Evolutionary conservation across 2,113 vertebrate genomes (phyloP), one percentile per base, ranked within the genome.

Genomic region (Egretta garzetta): DNA sequence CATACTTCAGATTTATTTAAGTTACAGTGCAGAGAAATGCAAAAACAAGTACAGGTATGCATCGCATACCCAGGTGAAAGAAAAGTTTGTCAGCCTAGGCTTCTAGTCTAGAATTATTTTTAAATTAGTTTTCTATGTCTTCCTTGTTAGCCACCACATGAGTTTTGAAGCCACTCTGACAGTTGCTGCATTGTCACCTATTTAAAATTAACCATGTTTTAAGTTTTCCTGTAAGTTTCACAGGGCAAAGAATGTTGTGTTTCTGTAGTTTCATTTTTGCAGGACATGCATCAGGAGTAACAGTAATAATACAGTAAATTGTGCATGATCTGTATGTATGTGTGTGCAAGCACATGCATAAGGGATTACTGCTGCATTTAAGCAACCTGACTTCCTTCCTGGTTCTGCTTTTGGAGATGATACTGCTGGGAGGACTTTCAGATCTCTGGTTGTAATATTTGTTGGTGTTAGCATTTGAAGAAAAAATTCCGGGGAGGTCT

Each of bases 281-380:
- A 77, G 55, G 14, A 39, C 33, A 3, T 41, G 5, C 39, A 66
- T 4, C 9, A 68, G 47, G 8, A 84, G 13, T 39, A 30, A 32
- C 22, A 84, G 53, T 28, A 82, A 11, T 20, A 55, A 28, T 70
- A 28, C 22, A 73, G 3, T 22, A 76, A 70, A 43, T 47, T 32
- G 0, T 56, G 30, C 1, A 0, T n/a, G 3, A 4, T 74, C 15
- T 3, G 4, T 58, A 7, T 71, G 4, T 64, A 9, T 53, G 16
- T 73, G n/a, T 4, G 10, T 53, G 73, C 10, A 50, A 27, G 49
- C 52, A 22, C 1, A 0, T 2, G 2, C 2, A 0, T 50, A 28
- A 47, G 35, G 33, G 24, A 24, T 47, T 89, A 28, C 45, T 88
- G 45, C 39, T 64, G 21, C 16, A 8, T 80, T 73, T 84, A 49